Evolutionary conservation across 2,888 invertebrate species (phyloP).

Genomic region (Allacma fusca): DNA sequence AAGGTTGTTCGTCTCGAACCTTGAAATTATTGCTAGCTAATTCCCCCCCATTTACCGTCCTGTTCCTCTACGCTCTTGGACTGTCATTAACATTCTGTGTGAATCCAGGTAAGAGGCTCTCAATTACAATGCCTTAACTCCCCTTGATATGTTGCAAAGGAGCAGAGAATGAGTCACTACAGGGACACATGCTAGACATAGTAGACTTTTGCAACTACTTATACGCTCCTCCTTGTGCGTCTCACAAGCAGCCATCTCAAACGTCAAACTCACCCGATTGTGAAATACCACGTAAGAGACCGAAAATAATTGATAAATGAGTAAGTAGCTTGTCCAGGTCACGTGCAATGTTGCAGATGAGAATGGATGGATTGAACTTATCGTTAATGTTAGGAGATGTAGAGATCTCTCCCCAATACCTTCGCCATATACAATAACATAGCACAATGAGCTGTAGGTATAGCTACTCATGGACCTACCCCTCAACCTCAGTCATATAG

Average conservation of each 20-base stretch:
- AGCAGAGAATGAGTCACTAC: too few species aligned
- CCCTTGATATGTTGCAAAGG: too few species aligned
- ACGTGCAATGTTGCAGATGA: not conserved
- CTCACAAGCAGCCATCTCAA: not conserved
- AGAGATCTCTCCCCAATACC: not conserved
- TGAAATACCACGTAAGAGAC: not conserved
- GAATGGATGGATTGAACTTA: slow-evolving; percentile 16
- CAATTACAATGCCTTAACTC: too few species aligned
- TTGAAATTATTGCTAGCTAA: not conserved
- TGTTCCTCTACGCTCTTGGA: slow-evolving; percentile 14
- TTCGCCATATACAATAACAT: not conserved
- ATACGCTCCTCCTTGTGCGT: too few species aligned
- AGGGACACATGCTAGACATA: too few species aligned
- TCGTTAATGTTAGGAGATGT: not conserved
- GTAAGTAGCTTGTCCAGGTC: not conserved
- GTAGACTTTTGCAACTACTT: too few species aligned
- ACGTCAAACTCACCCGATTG: not conserved
- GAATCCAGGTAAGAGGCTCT: slow-evolving; percentile 33
- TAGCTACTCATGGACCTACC: not conserved
- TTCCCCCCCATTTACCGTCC: slow-evolving; percentile 35
- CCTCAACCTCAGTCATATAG: not conserved
- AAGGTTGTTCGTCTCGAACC: not conserved
- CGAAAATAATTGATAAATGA: slow-evolving; percentile 16
- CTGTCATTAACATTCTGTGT: slow-evolving; percentile 32
- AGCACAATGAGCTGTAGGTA: not conserved